phyloP scores from a whole-genome alignment of 2,888 invertebrate species.

The Torymus auratus region DNA sequence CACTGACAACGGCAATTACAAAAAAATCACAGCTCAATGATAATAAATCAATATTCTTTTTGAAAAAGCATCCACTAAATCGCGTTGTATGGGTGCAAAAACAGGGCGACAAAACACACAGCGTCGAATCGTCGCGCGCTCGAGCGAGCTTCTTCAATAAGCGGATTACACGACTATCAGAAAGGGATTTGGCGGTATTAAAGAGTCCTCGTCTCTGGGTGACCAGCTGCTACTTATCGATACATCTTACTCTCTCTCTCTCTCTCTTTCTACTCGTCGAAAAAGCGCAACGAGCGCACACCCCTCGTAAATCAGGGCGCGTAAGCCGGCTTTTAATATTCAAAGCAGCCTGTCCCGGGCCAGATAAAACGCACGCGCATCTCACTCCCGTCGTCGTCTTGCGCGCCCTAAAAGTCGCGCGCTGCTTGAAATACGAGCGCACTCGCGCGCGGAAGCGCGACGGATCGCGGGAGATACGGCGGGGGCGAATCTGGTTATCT shows the following conservation, averaged over 20 bases:
- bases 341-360: slow-evolving; percentile 29
- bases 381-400: slow-evolving; percentile 11
- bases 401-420: slow-evolving; percentile 15
- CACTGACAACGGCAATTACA: too few relatives aligned
- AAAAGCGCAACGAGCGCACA: background rate
- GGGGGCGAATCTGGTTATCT: slow-evolving; percentile 57
- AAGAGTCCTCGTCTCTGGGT: slow-evolving; percentile 32
- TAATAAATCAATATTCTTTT: too few relatives aligned
- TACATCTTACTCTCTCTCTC: slow-evolving; percentile 17
- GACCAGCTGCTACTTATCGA: slow-evolving; percentile 54
- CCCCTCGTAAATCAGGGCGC: slow-evolving; percentile 59
- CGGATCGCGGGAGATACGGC: slow-evolving; percentile 64
- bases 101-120: background rate
- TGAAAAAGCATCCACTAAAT: background rate
- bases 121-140: background rate
- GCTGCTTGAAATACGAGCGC: background rate
- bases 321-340: slow-evolving; percentile 56
- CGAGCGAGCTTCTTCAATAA: slow-evolving; percentile 21
- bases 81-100: background rate
- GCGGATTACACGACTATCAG: slow-evolving; percentile 51
- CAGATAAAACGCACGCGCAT: slow-evolving; percentile 29
- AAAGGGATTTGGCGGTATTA: slow-evolving; percentile 40
- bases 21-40: too few relatives aligned
- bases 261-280: too few relatives aligned
- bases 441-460: slow-evolving; percentile 61